phyloP scores from a whole-genome alignment of 2,797 vertebrate species.

The Sorex maritimensis region DNA sequence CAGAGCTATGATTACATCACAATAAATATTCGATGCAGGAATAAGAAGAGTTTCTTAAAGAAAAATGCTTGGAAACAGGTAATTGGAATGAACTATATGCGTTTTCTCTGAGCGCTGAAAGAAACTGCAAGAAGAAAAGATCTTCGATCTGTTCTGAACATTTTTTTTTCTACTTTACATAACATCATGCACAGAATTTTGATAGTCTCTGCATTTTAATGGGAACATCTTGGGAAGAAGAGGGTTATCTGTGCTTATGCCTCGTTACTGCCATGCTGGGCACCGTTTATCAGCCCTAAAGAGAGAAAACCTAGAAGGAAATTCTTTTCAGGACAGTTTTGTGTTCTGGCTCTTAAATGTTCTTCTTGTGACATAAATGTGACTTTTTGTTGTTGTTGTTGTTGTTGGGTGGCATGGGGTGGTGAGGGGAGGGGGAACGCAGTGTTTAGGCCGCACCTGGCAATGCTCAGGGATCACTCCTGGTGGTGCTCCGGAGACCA shows the following conservation, averaged over 20 bases:
- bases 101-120: constrained; percentile 79
- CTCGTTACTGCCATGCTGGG: neutral
- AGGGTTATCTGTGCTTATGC: neutral
- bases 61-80: constrained; percentile 36
- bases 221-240: neutral
- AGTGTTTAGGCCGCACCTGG: too few relatives aligned
- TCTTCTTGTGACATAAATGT: constrained; percentile 37
- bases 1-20: constrained; percentile 73
- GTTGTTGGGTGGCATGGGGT: neutral
- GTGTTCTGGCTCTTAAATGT: constrained; percentile 44
- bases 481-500: too few relatives aligned
- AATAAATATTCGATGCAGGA: constrained; percentile 79
- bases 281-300: constrained; percentile 6
- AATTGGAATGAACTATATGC: constrained; percentile 80
- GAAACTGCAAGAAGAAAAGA: constrained; percentile 75
- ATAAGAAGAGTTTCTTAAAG: constrained; percentile 38
- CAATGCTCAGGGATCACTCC: too few relatives aligned
- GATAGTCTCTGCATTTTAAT: constrained; percentile 72
- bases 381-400: constrained; percentile 3
- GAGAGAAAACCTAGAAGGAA: neutral
- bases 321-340: constrained; percentile 39
- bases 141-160: constrained; percentile 65
- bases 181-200: constrained; percentile 26
- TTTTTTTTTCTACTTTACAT: constrained; percentile 56
- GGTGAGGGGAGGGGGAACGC: too few relatives aligned